phyloP scores from a whole-genome alignment of 2,888 invertebrate species.

The Scaptomyza polygonia region DNA sequence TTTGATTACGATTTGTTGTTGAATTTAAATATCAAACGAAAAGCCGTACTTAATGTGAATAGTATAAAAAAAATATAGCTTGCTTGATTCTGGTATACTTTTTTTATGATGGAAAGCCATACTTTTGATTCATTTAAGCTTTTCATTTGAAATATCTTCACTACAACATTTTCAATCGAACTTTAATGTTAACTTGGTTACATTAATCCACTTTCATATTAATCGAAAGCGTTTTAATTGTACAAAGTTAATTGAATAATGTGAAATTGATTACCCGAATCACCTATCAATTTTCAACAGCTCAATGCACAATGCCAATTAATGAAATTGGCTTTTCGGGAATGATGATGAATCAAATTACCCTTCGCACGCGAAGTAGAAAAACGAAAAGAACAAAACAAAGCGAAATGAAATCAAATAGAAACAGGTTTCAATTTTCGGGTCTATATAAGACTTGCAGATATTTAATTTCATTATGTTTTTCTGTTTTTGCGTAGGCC shows the following conservation, averaged over 20 bases:
- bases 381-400: neutral
- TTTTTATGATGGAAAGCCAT: too few species aligned
- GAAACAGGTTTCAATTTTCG: conserved; percentile 53
- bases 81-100: too few species aligned
- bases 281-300: conserved; percentile 43
- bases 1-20: neutral
- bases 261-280: conserved; percentile 47
- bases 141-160: neutral
- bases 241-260: conserved; percentile 33
- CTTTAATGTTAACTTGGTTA: conserved; percentile 1
- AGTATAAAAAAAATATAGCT: too few species aligned
- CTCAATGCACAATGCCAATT: conserved; percentile 47
- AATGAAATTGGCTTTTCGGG: conserved; percentile 35
- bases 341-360: conserved; percentile 16
- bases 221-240: conserved; percentile 7
- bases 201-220: conserved; percentile 2
- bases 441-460: neutral
- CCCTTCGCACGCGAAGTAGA: neutral
- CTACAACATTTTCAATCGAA: neutral
- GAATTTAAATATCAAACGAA: neutral
- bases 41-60: too few species aligned
- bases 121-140: too few species aligned
- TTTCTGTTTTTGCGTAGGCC: conserved; percentile 46
- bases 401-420: conserved; percentile 15
- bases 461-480: conserved; percentile 4